Base-by-base conservation (phyloP, 2,113 vertebrate genomes). In the Tautogolabrus adspersus region DNA sequence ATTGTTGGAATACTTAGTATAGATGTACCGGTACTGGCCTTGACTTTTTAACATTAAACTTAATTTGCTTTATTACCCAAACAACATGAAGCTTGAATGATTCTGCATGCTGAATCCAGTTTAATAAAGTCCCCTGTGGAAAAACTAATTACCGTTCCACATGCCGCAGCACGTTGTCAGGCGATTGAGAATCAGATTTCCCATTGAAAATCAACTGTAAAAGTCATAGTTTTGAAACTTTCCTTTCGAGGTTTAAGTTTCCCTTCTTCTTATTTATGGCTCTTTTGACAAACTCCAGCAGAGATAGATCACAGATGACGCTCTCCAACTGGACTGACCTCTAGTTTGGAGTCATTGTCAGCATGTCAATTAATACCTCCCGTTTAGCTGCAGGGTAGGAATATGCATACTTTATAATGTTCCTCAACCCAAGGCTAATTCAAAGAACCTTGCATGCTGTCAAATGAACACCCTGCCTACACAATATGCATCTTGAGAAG, bases 271-370 rank as follows among this genome's bases (percentile, higher is more conserved):
- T 66, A 21, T 88, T 77, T 80, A 46, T 47, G 47, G 19, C 16
- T 75, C 10, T 73, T 66, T 76, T 64, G 44, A 77, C 51, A 76
- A 80, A 66, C 21, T 56, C 64, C 37, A 49, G 12, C 58, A 61
- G 57, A 77, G 40, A 85, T 75, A 72, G 78, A 90, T 89, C 30
- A 65, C 37, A 47, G 61, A 68, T 79, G 15, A 76, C 60, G 3
- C 38, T 37, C 7, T 89, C 87, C 81, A 89, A 75, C 74, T 89
- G 83, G 87, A 65, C 66, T 75, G 44, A 58, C 26, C 75, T 86
- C 67, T 75, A 40, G 62, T 74, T 83, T 69, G 72, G 57, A 82
- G 37, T 87, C 71, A 56, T 26, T 82, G 79, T 81, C 74, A 87
- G 71, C 67, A 37, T 89, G 88, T 87, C 69, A 75, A 77, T 11